phyloP scores from a whole-genome alignment of 2,113 vertebrate species.

The Ictidomys tridecemlineatus region DNA sequence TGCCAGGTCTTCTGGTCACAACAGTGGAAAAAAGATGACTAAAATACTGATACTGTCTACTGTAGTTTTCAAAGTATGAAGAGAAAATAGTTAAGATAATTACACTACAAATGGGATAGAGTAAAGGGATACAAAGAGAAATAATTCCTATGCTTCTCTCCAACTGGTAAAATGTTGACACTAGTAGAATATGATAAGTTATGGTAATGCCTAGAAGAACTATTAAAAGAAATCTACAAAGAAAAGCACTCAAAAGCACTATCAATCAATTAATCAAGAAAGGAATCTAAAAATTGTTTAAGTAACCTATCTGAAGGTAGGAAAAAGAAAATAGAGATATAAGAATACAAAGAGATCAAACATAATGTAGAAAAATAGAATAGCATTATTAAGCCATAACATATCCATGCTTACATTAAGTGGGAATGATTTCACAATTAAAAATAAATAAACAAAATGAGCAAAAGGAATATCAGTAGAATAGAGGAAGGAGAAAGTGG shows the following conservation, averaged over 20 bases:
- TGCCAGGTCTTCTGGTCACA: too few species aligned
- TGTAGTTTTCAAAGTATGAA: background rate
- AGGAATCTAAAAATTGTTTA: conserved; percentile 5
- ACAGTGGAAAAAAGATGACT: too few species aligned
- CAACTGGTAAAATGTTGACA: background rate
- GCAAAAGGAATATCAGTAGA: too few species aligned
- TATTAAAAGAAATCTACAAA: background rate
- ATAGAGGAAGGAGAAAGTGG: too few species aligned
- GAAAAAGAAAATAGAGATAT: conserved; percentile 22
- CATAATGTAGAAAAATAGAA: conserved; percentile 18
- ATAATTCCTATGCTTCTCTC: background rate
- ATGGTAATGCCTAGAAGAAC: background rate
- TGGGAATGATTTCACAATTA: background rate
- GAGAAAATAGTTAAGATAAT: background rate
- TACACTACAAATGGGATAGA: background rate
- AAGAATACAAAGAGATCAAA: conserved; percentile 32
- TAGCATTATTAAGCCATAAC: conserved; percentile 19
- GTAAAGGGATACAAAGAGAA: background rate
- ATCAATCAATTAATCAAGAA: conserved; percentile 17
- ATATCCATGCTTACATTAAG: background rate
- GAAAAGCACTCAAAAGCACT: background rate
- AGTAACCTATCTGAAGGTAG: background rate
- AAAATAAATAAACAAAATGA: too few species aligned
- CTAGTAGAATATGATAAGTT: background rate
- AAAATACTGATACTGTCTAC: background rate